These are phyloP conservation scores for Spermophilus dauricus DNA, from an alignment of 2,113 vertebrate species.

Conservation along the genomic window DNA sequence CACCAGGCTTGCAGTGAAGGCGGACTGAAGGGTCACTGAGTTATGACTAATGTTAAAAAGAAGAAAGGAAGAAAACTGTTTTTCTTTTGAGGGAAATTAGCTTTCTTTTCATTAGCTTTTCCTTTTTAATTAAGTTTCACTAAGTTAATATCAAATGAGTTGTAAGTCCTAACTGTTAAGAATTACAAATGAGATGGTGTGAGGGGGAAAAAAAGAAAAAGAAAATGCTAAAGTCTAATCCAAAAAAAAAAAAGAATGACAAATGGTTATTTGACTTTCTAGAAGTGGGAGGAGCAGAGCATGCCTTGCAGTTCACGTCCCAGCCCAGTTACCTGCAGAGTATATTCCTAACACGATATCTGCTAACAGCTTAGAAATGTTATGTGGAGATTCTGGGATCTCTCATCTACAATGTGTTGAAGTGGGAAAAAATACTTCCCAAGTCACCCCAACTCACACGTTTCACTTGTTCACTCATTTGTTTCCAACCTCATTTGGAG, in stretches of 20 bases:
- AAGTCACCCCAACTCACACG: background rate
- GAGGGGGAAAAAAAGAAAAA: too few species aligned
- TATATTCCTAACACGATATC: background rate
- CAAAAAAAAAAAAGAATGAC: background rate
- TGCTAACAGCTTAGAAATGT: background rate
- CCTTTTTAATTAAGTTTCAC: constrained; percentile 28
- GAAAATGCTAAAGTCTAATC: too few species aligned
- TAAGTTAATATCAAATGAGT: constrained; percentile 54
- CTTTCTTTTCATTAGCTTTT: constrained; percentile 37
- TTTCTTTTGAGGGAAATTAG: constrained; percentile 1
- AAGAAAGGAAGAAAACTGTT: background rate
- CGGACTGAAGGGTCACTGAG: background rate
- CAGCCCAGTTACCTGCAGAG: background rate
- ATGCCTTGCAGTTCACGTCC: background rate
- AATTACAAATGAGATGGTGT: background rate
- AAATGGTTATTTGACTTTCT: background rate
- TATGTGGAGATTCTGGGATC: background rate
- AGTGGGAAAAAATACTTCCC: background rate
- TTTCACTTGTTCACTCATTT: constrained; percentile 7
- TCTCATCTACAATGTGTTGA: background rate
- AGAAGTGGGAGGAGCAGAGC: background rate
- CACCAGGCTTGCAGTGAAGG: background rate
- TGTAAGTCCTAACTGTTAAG: constrained; percentile 37
- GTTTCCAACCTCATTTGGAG: constrained; percentile 19
- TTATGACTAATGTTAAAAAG: background rate